A percentile compares a stretch with the other conserved stretches of the same genome.
Evolutionary conservation across 2,113 vertebrate species (phyloP).

Genomic region (Beaufortia kweichowensis): DNA sequence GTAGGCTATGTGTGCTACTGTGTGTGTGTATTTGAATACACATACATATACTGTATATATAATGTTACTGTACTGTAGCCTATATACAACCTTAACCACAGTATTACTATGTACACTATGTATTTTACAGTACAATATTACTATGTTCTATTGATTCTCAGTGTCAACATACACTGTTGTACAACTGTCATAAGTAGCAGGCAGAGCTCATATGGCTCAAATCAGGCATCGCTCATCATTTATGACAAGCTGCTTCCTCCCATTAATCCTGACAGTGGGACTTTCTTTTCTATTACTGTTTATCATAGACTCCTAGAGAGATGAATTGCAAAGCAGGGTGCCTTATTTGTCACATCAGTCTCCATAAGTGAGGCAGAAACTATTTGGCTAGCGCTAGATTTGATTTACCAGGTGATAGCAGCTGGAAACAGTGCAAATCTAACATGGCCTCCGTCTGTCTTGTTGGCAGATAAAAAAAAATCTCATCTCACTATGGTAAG

Average conservation of each 20-base stretch:
- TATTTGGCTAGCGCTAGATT: conserved; percentile 43
- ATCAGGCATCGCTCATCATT: conserved; percentile 57
- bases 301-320: conserved; percentile 64
- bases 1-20: too few relatives aligned
- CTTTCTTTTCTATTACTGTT: conserved; percentile 58
- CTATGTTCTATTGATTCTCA: background rate
- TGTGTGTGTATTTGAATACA: too few relatives aligned
- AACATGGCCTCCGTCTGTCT: conserved; percentile 35
- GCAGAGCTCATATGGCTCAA: conserved; percentile 39
- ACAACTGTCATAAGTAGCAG: conserved; percentile 18
- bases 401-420: conserved; percentile 53
- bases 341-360: conserved; percentile 58
- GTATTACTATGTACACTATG: too few relatives aligned
- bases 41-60: too few relatives aligned
- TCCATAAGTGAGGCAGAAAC: conserved; percentile 61
- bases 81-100: too few relatives aligned
- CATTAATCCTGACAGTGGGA: conserved; percentile 53
- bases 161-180: conserved; percentile 39
- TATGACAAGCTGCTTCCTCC: conserved; percentile 58
- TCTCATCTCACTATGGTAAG: conserved; percentile 4
- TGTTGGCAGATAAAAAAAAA: conserved; percentile 5
- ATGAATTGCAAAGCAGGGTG: conserved; percentile 62
- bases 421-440: conserved; percentile 35
- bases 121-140: background rate
- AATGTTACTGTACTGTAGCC: too few relatives aligned